Conservation (phyloP, 2,113 vertebrate species). For the Thomomys bottae region DNA sequence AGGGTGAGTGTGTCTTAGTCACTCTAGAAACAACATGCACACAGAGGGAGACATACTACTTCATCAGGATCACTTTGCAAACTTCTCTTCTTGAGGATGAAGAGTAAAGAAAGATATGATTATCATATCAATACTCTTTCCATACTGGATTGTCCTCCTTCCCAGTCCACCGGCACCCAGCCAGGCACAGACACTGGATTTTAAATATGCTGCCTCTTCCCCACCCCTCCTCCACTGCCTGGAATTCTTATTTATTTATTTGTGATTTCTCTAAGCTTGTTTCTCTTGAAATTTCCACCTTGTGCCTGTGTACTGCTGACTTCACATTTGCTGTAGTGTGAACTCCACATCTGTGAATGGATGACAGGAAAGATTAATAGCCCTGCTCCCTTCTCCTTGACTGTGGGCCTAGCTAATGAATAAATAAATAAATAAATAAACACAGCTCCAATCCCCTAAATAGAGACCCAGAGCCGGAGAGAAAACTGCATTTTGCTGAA, state of each 20-base stretch:
- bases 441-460: conserved; percentile 88
- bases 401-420: conserved; percentile 88
- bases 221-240: conserved; percentile 53
- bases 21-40: neutral
- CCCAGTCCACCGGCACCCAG: conserved; percentile 51
- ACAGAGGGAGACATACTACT: conserved; percentile 62
- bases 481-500: conserved; percentile 96
- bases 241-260: conserved; percentile 78
- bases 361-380: conserved; percentile 99
- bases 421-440: conserved; percentile 89
- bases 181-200: conserved; percentile 70
- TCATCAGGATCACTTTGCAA: conserved; percentile 84
- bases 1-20: neutral
- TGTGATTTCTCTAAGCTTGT: conserved; percentile 80
- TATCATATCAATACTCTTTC: conserved; percentile 86
- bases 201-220: conserved; percentile 79
- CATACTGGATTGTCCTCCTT: conserved; percentile 86
- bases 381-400: conserved; percentile 88
- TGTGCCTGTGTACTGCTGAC: conserved; percentile 95
- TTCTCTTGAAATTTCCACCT: conserved; percentile 91
- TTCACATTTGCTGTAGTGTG: conserved; percentile 95
- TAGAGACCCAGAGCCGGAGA: conserved; percentile 90
- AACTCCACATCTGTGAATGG: conserved; percentile 97
- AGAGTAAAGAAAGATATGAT: conserved; percentile 84
- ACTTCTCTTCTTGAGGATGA: conserved; percentile 86